Base-by-base conservation (phyloP, 2,113 vertebrate species). In the Vidua chalybeata region DNA sequence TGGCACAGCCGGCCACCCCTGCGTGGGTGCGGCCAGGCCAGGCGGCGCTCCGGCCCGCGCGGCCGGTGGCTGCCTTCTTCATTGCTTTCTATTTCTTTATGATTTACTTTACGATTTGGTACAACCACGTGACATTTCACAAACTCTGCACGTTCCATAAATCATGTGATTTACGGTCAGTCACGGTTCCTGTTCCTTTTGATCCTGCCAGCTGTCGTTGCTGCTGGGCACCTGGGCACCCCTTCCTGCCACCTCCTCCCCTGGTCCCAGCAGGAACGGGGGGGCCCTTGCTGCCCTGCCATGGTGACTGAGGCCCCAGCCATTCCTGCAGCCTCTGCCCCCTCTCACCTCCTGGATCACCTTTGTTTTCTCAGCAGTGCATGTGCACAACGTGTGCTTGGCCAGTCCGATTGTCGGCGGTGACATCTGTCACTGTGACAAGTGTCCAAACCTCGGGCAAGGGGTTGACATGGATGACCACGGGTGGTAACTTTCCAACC, bases 321-420 rank as follows among this genome's bases (percentile, higher is more conserved):
- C 46, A n/a, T 37, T 83, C 59, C 71, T 45, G 14, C 41, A 21
- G 0, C 30, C 2, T 0, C n/a, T 83, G 52, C 21, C n/a, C 30
- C 24, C 37, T 83, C 45, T 26, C 0, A 0, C 52, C 62, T 23
- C 0, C 1, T 43, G 49, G 45, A 26, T 13, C 62, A 35, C 33
- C 18, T 72, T 43, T 56, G 21, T 64, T 81, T 86, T 56, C 45
- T 64, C n/a, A 33, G 37, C 46, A 63, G 66, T 6, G 6, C 39
- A 30, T 0, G 0, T 45, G 63, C 6, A 6, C 33, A 15, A 62
- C n/a, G 46, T 1, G 2, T 48, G 63, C 55, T 46, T 37, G 37
- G 28, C 55, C 72, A 22, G 20, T 54, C 17, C 0, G 0, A 41
- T 37, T 0, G 0, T 24, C 41, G 16, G 26, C 26, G 63, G 68